Evolutionary conservation across 2,797 vertebrate species (phyloP).

Genomic region (Xenops minutus): DNA sequence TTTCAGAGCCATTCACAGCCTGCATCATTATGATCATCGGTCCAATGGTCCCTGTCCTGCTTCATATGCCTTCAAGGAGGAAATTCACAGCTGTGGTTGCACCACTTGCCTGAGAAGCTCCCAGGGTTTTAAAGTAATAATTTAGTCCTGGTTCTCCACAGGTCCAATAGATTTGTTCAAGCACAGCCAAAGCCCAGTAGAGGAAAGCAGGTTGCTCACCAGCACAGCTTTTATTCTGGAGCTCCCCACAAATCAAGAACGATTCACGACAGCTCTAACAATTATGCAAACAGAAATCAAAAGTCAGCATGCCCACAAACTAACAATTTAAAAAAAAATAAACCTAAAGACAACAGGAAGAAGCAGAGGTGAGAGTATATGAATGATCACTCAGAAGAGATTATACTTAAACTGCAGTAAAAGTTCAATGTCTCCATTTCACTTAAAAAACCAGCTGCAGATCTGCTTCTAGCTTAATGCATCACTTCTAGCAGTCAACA

Average conservation of each 20-base stretch:
- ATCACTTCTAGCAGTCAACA: slow-evolving; percentile 80
- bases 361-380: slow-evolving; percentile 67
- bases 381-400: slow-evolving; percentile 60
- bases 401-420: slow-evolving; percentile 77
- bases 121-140: neutral
- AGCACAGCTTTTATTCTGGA: neutral
- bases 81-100: neutral
- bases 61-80: neutral
- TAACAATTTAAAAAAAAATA: neutral
- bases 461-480: slow-evolving; percentile 85
- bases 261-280: slow-evolving; percentile 59
- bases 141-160: neutral
- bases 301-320: slow-evolving; percentile 59
- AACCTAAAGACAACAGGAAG: slow-evolving; percentile 64
- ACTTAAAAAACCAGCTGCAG: slow-evolving; percentile 80
- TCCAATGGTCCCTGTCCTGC: neutral
- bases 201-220: slow-evolving; percentile 1
- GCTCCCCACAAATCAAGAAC: slow-evolving; percentile 8
- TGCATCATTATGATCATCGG: fast-evolving
- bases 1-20: neutral
- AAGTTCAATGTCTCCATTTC: slow-evolving; percentile 70
- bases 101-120: neutral
- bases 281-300: slow-evolving; percentile 50
- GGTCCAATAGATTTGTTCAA: neutral
- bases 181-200: neutral